A percentile compares a stretch with the other conserved stretches of the same genome.
phyloP scores from a whole-genome alignment of 2,888 invertebrate species.

The Schizaphis graminum region DNA sequence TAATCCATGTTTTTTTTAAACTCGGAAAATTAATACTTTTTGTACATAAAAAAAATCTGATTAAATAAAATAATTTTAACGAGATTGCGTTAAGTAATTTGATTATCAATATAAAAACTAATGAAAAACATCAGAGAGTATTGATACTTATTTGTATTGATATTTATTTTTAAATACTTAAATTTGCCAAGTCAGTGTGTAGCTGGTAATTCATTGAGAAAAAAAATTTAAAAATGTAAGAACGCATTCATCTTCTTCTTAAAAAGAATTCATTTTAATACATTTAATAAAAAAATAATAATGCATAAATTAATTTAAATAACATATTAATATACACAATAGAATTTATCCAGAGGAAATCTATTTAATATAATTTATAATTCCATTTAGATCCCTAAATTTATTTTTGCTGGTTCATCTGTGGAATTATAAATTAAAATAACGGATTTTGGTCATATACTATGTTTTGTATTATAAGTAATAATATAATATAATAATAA shows the following conservation, averaged over 20 bases:
- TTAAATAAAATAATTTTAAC: neutral
- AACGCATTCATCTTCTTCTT: neutral
- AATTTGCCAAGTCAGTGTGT: neutral
- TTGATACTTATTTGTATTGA: no score
- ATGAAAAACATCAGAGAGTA: neutral
- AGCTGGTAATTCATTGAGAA: neutral
- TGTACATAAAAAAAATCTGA: neutral
- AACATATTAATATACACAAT: neutral
- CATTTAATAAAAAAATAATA: neutral
- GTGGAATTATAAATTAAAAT: neutral
- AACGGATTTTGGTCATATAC: neutral
- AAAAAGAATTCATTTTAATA: neutral
- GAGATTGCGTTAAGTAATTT: neutral
- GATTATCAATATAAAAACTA: neutral
- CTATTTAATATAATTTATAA: neutral
- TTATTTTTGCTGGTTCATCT: neutral
- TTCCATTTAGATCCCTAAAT: neutral
- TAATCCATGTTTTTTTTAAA: neutral
- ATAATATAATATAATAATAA: neutral
- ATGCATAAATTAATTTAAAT: neutral
- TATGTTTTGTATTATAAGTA: neutral
- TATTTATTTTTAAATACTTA: no score
- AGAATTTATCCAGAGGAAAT: neutral
- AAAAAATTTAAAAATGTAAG: neutral
- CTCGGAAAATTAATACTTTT: neutral